Evolutionary conservation across 2,113 vertebrate species (phyloP).

Genomic region (Ancistrus triradiatus): DNA sequence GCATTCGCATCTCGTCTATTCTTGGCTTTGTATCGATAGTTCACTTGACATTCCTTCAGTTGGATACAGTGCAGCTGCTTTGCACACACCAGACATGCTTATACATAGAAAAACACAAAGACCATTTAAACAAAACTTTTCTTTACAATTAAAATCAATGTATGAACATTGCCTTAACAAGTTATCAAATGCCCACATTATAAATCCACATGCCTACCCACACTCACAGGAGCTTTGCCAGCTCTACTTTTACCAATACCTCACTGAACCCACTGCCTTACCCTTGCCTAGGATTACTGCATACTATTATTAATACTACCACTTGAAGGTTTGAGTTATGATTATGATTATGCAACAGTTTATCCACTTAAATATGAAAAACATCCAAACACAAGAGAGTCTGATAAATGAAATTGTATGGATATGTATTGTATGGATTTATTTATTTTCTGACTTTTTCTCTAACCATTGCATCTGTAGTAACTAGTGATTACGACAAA

Average conservation of each 20-base stretch:
- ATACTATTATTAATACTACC: too few species aligned
- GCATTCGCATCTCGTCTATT: slow-evolving; percentile 18
- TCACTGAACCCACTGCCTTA: not conserved
- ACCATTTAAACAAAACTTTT: not conserved
- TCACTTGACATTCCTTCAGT: not conserved
- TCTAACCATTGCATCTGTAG: too few species aligned
- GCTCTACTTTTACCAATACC: slow-evolving; percentile 49
- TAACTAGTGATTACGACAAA: too few species aligned
- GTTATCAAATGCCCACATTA: slow-evolving; percentile 45
- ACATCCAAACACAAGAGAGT: too few species aligned
- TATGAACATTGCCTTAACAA: slow-evolving; percentile 8
- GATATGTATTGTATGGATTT: too few species aligned
- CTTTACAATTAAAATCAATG: not conserved
- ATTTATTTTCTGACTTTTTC: too few species aligned
- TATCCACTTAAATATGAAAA: too few species aligned
- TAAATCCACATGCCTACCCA: slow-evolving; percentile 38
- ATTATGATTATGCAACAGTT: too few species aligned
- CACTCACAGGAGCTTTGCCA: slow-evolving; percentile 44
- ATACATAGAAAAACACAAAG: not conserved
- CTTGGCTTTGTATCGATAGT: not conserved
- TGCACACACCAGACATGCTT: not conserved
- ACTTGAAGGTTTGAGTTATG: too few species aligned
- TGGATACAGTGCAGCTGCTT: not conserved
- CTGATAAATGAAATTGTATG: too few species aligned
- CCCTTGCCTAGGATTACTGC: too few species aligned